Base-by-base conservation (phyloP, 2,888 invertebrate species). In the Drosophila mettleri region DNA sequence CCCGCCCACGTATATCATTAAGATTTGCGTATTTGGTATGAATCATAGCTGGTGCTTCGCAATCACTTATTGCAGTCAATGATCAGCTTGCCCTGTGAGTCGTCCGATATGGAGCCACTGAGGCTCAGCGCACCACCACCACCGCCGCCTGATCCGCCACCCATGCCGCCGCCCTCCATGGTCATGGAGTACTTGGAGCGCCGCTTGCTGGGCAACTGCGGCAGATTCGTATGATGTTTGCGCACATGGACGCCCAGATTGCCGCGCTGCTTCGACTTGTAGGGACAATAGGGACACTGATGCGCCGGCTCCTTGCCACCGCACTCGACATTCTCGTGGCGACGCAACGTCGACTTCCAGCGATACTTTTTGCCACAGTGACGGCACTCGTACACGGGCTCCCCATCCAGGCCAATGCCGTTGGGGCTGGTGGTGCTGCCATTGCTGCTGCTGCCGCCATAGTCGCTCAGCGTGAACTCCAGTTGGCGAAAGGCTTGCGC, bases 281-380 rank as follows among this genome's bases (percentile, higher is more conserved):
- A 96, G 16, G 95, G 93, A 92, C 96, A 97, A 90, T 95, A 94
- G 10, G 96, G 95, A 89, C 97, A 97, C 80, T 96, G 95, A 93
- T 96, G 96, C 65, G 95, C 94, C 0, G 96, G 96, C 74, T 96
- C 95, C 91, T 96, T 97, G 73, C 96, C 96, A 39, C 96, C 96
- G 92, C 96, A 96, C 92, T 96, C 96, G 69, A 96, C 96, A 93
- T 95, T 95, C 92, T 96, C 96, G 93, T 97, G 97, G 5, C 96
- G 94, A 12, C 96, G 94, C 93, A 96, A 93, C 61, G 96, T 96
- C 53, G 96, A 96, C 93, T 96, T 97, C 96, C 97, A 97, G 87
- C 96, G 94, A 92, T 97, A 97, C 78, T 95, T 94, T 92, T 97
- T 97, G 73, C 97, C 96, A 93, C 97, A 97, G 90, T 96, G 96